Base-by-base conservation (phyloP, 2,797 vertebrate genomes). In the Poecilia picta region DNA sequence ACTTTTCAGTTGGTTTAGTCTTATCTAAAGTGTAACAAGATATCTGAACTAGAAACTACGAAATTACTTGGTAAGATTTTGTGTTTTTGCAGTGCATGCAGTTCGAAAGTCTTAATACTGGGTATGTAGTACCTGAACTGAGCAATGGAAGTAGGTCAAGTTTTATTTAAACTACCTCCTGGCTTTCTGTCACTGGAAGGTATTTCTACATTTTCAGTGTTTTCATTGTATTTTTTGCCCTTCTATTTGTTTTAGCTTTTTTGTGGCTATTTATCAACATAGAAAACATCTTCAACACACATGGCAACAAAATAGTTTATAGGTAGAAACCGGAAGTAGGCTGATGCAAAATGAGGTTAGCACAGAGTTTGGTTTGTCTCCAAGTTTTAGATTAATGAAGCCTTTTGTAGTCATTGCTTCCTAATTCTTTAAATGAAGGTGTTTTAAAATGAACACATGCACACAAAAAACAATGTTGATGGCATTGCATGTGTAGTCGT, bases 401-500 rank as follows among this genome's bases (percentile, higher is more conserved):
- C 10, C 41, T 20, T 15, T n/a, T 7, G 5, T 43, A 15, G 5
- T 23, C 11, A n/a, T 28, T 45, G 11, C 4, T 70, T 20, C 16
- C 23, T 43, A 70, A 39, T 39, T 12, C n/a, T 45, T 71, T 71
- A 45, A 43, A 43, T 71, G 25, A 28, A 45, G 5, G 41, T 28
- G 41, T 45, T 71, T 68, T 43, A 43, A n/a, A 71, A 23, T 45
- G 11, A 45, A 71, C 41, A 16, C 41, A 41, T 53, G 51, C 64
- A 66, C 16, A 39, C 33, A 71, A 3, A 25, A 70, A 71, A 71
- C 39, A 71, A 25, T 71, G 7, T 25, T 28, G 20, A 39, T 36
- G 47, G 10, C 72, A 78, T 80, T 77, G 70, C 75, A 57, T 75
- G 80, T 83, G 51, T 72, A 62, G 77, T 77, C 75, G 51, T 49